phyloP scores from a whole-genome alignment of 2,113 vertebrate species.

The Cariama cristata region DNA sequence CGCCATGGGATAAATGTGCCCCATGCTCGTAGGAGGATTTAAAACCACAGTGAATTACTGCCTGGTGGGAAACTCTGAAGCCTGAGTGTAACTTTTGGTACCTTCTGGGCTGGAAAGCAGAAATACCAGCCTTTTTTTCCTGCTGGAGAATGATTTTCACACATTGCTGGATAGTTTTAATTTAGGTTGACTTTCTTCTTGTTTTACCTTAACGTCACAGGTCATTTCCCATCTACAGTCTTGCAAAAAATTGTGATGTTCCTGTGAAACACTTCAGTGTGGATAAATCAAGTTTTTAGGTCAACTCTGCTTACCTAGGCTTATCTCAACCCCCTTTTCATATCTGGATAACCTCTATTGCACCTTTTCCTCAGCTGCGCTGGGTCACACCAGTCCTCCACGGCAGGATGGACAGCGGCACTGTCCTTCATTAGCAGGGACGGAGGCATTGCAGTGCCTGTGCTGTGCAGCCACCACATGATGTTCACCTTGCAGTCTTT shows the following conservation, averaged over 20 bases:
- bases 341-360: constrained; percentile 23
- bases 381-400: not conserved
- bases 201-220: constrained; percentile 33
- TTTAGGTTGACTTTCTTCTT: constrained; percentile 30
- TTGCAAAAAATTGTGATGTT: not conserved
- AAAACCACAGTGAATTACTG: not conserved
- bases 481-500: not conserved
- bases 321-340: constrained; percentile 28
- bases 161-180: not conserved
- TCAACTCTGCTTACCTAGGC: constrained; percentile 42
- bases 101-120: not conserved
- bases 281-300: constrained; percentile 64
- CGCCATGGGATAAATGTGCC: not conserved
- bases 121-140: not conserved
- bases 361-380: not conserved
- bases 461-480: not conserved
- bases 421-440: not conserved
- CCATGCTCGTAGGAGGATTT: not conserved
- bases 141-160: not conserved
- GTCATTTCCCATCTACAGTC: constrained; percentile 14
- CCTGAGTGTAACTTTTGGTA: not conserved
- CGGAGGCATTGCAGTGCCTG: not conserved
- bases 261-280: constrained; percentile 1
- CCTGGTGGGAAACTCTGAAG: not conserved
- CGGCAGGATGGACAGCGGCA: not conserved